Conservation (phyloP, 1,140 invertebrate species). For the Zaprionus gabonicus region DNA sequence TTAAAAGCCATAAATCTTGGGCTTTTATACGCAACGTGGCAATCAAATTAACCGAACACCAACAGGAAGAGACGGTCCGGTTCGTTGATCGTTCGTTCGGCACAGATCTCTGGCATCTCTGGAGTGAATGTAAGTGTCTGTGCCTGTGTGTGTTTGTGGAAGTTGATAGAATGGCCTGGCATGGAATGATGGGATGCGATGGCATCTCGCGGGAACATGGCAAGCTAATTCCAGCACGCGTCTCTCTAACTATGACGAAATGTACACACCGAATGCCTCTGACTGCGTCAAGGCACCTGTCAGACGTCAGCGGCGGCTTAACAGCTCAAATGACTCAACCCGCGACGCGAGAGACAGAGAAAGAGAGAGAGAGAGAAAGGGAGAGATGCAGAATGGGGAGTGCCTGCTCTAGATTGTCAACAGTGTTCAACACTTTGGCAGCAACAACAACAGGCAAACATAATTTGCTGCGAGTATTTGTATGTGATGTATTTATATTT, state of each 20-base stretch:
- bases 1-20: slow-evolving; percentile 73
- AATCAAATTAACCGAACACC: slow-evolving; percentile 61
- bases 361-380: not conserved
- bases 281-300: slow-evolving; percentile 58
- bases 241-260: slow-evolving; percentile 57
- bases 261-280: slow-evolving; percentile 43
- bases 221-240: slow-evolving; percentile 69
- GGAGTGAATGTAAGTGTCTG: not conserved
- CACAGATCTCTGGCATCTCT: not conserved
- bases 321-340: slow-evolving; percentile 57
- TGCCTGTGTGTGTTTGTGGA: not conserved
- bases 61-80: slow-evolving; percentile 17
- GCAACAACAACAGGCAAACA: slow-evolving; percentile 47
- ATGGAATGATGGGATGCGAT: slow-evolving; percentile 8
- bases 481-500: slow-evolving; percentile 66
- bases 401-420: slow-evolving; percentile 63
- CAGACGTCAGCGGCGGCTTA: slow-evolving; percentile 68
- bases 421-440: slow-evolving; percentile 58
- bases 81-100: not conserved
- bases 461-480: slow-evolving; percentile 70
- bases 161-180: slow-evolving; percentile 5
- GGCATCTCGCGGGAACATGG: slow-evolving; percentile 20
- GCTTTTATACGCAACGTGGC: slow-evolving; percentile 58
- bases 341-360: not conserved
- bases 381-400: not conserved